These are phyloP conservation scores for Gymnopithys bicolor DNA, from an alignment of 2,797 vertebrate genomes.

Conservation along the genomic window DNA sequence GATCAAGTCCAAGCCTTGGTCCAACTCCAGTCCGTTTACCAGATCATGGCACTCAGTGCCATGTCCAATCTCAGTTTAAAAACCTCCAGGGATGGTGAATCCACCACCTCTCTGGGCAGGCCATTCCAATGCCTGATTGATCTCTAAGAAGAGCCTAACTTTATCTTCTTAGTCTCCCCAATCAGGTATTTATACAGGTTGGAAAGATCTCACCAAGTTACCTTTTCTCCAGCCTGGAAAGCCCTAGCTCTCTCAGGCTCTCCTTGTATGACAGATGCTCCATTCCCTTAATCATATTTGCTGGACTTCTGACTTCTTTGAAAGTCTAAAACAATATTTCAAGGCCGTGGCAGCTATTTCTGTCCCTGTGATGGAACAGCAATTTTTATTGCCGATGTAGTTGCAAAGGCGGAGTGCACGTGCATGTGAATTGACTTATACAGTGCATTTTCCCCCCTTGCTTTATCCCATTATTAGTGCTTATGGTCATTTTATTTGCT, in stretches of 20 bases:
- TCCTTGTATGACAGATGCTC: not conserved
- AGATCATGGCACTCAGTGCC: no score
- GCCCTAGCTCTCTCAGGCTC: not conserved
- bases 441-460: not conserved
- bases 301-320: not conserved
- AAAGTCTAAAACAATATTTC: not conserved
- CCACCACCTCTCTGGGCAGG: no score
- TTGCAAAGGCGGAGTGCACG: not conserved
- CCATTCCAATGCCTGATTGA: no score
- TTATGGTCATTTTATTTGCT: not conserved
- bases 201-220: not conserved
- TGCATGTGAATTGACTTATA: not conserved
- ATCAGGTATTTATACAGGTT: not conserved
- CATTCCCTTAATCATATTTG: not conserved
- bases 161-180: not conserved
- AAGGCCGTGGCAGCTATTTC: not conserved
- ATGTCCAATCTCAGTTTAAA: no score
- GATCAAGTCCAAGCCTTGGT: no score
- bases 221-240: not conserved
- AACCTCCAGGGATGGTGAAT: no score
- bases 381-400: not conserved
- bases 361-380: not conserved
- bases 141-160: not conserved
- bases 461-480: not conserved
- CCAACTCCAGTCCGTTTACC: no score